These are phyloP conservation scores for Phalanger gymnotis DNA, from an alignment of 2,797 vertebrate species.

Conservation along the genomic window DNA sequence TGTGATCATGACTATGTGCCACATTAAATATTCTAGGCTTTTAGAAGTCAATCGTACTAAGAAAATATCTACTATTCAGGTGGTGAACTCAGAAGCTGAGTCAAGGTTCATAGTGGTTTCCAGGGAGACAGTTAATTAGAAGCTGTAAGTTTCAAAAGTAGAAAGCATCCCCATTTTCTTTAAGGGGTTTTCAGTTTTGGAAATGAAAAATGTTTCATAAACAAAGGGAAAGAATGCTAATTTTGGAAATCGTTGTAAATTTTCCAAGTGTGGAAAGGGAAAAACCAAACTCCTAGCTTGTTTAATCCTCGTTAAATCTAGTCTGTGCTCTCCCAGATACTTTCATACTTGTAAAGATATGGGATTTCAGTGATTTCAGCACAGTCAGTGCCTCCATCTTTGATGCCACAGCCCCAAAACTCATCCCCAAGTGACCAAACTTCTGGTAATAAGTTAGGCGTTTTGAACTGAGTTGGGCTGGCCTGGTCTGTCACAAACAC, in stretches of 20 bases:
- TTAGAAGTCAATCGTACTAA: not conserved
- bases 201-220: not conserved
- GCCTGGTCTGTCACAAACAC: too few relatives aligned
- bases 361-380: not conserved
- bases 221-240: not conserved
- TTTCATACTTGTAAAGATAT: not conserved
- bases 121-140: not conserved
- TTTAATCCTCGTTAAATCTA: not conserved
- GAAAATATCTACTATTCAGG: not conserved
- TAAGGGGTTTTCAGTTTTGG: not conserved
- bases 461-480: too few relatives aligned
- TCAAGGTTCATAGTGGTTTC: not conserved
- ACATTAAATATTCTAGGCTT: not conserved
- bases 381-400: not conserved
- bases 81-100: not conserved
- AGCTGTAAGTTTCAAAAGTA: not conserved
- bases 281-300: not conserved
- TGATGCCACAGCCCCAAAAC: not conserved
- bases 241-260: not conserved
- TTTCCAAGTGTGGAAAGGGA: not conserved
- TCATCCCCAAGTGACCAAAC: too few relatives aligned
- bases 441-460: too few relatives aligned
- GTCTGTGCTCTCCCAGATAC: not conserved
- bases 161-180: not conserved
- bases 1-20: not conserved